phyloP scores from a whole-genome alignment of 2,113 vertebrate genomes.

The Recurvirostra avosetta region DNA sequence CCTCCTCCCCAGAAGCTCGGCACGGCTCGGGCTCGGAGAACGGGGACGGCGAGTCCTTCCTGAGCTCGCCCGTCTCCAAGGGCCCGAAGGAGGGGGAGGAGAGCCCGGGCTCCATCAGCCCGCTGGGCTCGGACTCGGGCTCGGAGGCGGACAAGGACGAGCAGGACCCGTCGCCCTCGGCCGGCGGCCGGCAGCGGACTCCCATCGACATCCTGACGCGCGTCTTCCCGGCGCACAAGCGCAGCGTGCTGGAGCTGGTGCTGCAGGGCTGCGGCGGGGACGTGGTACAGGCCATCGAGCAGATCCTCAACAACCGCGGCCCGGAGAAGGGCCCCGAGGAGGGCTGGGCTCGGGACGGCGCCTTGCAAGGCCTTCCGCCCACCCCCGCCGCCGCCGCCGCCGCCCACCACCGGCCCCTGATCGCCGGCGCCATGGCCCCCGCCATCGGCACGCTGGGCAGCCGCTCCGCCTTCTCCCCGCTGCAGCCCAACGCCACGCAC shows the following conservation, averaged over 20 bases:
- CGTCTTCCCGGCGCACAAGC: slow-evolving; percentile 95
- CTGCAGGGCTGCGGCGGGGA: slow-evolving; percentile 96
- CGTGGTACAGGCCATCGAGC: slow-evolving; percentile 99
- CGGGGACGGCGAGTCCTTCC: slow-evolving; percentile 89
- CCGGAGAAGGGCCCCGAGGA: slow-evolving; percentile 79
- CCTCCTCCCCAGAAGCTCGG: slow-evolving; percentile 90
- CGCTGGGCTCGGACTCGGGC: slow-evolving; percentile 92
- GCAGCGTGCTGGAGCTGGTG: slow-evolving; percentile 94
- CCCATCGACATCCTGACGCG: slow-evolving; percentile 96
- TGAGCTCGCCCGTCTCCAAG: slow-evolving; percentile 87
- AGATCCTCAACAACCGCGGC: slow-evolving; percentile 92
- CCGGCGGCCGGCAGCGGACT: slow-evolving; percentile 84
- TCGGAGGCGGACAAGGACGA: slow-evolving; percentile 95
- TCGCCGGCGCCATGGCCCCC: slow-evolving; percentile 90
- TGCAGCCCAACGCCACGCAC: slow-evolving; percentile 93
- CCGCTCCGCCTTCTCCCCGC: slow-evolving; percentile 94
- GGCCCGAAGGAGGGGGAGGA: slow-evolving; percentile 77
- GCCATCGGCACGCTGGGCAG: slow-evolving; percentile 86
- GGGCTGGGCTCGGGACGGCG: slow-evolving; percentile 82
- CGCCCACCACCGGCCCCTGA: slow-evolving; percentile 83
- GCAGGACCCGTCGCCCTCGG: slow-evolving; percentile 82
- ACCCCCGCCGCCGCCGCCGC: slow-evolving; percentile 72
- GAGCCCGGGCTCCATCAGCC: slow-evolving; percentile 88
- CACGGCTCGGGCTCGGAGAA: slow-evolving; percentile 94
- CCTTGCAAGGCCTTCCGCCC: slow-evolving; percentile 77